Base-by-base conservation (phyloP, 2,888 invertebrate genomes). In the Campaea margaritaria region DNA sequence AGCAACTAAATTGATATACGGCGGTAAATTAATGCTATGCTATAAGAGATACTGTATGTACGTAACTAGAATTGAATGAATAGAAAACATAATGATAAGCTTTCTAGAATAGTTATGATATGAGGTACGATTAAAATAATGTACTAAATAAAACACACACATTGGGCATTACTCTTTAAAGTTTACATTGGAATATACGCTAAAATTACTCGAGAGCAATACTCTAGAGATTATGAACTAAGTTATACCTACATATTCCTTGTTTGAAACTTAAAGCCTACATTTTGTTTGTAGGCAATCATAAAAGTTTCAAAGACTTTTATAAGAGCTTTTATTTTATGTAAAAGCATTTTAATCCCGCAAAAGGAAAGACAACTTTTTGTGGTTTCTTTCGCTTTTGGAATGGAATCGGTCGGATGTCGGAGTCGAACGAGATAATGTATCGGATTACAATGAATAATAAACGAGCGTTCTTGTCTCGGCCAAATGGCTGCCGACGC, bases 361-460 rank as follows among this genome's bases (percentile, higher is more conserved):
- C 55, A 13, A 10, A 54, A 39, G 47, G 48, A 47, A 75, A 74
- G 78, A 81, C 77, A 74, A 51, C 76, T 75, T 78, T 79, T 64
- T 68, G 70, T 64, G 67, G 72, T 73, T 76, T 75, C 70, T 73
- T 72, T 72, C 66, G 66, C 69, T 67, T 70, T 67, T 74, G 70
- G 64, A 65, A 72, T 75, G 76, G 71, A 67, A 47, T 62, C 70
- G 67, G 67, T 73, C 68, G 76, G 76, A 76, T 78, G 78, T 77
- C 73, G 74, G 74, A 67, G 68, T 71, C 69, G 52, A 65, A 55
- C 58, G 70, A 77, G 78, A 78, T 80, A 83, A 81, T 79, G 76
- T 87, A 85, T 89, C 82, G 77, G 80, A 83, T 89, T 86, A 85
- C 86, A 79, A 79, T 86, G 83, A 88, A 87, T 89, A 84, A 85